Evolutionary conservation across 2,797 vertebrate genomes (phyloP).

Genomic region (Mormyrus proboscirostris): DNA sequence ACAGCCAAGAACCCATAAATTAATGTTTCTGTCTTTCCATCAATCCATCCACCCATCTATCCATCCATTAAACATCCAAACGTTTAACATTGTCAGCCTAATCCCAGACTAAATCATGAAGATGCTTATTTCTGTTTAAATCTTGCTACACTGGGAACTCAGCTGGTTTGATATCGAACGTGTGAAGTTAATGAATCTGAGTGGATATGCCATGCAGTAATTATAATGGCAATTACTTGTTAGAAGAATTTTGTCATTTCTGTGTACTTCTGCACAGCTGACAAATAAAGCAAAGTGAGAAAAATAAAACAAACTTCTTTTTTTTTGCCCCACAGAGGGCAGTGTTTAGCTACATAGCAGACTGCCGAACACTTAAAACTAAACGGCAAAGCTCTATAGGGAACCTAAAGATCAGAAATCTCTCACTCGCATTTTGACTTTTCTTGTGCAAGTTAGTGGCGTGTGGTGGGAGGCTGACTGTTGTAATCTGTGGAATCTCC

Average conservation of each 20-base stretch:
- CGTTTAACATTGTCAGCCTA: not conserved
- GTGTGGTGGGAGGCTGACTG: not conserved
- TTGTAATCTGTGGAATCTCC: not conserved
- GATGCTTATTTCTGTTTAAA: not conserved
- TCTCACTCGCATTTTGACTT: not conserved
- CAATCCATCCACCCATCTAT: not conserved
- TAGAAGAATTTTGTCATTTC: not conserved
- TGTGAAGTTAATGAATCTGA: not conserved
- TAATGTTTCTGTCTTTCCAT: not conserved
- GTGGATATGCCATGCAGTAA: not conserved
- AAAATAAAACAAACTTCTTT: constrained; percentile 9
- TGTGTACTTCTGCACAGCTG: not conserved
- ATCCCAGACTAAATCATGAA: not conserved
- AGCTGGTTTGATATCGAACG: not conserved
- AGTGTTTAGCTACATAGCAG: constrained; percentile 32
- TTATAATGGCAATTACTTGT: not conserved
- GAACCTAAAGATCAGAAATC: not conserved
- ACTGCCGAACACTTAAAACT: not conserved
- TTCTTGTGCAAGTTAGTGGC: not conserved
- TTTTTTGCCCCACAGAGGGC: constrained; percentile 47
- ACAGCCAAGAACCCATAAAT: not conserved
- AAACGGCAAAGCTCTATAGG: not conserved
- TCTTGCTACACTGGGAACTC: not conserved
- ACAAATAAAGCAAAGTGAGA: not conserved
- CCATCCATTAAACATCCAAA: not conserved